Evolutionary conservation across 2,797 vertebrate genomes (phyloP).

Genomic region (Epinephelus coioides): DNA sequence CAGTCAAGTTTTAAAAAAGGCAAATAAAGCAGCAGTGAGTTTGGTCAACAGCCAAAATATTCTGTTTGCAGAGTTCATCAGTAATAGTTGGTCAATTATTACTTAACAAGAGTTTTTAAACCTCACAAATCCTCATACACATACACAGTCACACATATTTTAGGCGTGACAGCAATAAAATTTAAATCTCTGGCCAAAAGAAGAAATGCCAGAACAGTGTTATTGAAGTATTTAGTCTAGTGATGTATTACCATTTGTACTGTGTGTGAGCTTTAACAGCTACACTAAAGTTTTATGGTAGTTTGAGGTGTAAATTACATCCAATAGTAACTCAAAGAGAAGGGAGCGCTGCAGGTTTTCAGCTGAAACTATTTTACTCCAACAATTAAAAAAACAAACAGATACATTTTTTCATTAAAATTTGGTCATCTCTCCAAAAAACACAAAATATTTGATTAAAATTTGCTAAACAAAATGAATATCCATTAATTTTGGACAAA

Average conservation of each 20-base stretch:
- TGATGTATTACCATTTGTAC: not conserved
- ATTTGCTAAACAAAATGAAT: no score
- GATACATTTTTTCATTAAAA: no score
- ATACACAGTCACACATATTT: not conserved
- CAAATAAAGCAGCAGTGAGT: not conserved
- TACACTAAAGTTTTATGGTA: not conserved
- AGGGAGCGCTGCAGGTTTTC: not conserved
- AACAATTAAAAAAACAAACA: no score
- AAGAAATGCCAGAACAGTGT: constrained; percentile 2
- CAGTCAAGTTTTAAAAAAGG: not conserved
- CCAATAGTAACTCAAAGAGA: not conserved
- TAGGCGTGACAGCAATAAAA: not conserved
- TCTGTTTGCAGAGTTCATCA: not conserved
- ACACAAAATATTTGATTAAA: no score
- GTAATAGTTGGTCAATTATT: not conserved
- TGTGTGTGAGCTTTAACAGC: not conserved
- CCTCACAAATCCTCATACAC: not conserved
- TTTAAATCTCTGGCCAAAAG: not conserved
- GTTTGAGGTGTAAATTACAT: not conserved
- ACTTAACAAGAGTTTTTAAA: not conserved
- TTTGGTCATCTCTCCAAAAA: no score
- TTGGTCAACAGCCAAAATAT: no score
- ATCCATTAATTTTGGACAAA: no score
- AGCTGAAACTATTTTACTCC: not conserved
- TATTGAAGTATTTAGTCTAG: not conserved